phyloP scores from a whole-genome alignment of 2,113 vertebrate species.

The Marmota monax region DNA sequence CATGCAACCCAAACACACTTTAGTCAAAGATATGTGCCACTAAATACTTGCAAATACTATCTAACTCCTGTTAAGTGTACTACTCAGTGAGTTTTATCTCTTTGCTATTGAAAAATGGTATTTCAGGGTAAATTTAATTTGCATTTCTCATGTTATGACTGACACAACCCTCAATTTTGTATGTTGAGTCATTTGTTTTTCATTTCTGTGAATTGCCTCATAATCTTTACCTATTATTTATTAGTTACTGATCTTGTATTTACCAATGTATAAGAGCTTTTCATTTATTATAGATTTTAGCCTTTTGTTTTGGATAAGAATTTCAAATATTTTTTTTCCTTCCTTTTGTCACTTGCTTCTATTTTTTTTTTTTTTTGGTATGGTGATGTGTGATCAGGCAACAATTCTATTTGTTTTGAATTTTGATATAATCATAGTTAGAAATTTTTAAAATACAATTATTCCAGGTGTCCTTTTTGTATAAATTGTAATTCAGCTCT shows the following conservation, averaged over 20 bases:
- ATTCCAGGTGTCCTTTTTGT: not conserved
- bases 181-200: not conserved
- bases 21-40: not conserved
- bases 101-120: not conserved
- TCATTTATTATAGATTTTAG: not conserved
- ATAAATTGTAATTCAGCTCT: not conserved
- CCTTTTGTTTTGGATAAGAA: not conserved
- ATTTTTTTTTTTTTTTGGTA: not conserved
- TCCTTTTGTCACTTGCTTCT: not conserved
- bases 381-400: not conserved
- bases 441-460: not conserved
- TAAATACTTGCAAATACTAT: not conserved
- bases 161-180: not conserved
- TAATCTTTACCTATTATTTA: not conserved
- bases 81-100: not conserved
- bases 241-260: not conserved
- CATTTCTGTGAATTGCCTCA: not conserved
- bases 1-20: not conserved
- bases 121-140: slow-evolving; percentile 1
- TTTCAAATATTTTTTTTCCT: not conserved
- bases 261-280: not conserved
- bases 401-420: not conserved
- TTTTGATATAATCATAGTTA: not conserved
- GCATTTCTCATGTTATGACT: not conserved
- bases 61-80: not conserved